These are phyloP conservation scores for Stenopsyche tienmushanensis DNA, from an alignment of 1,140 invertebrate species.

Conservation along the genomic window DNA sequence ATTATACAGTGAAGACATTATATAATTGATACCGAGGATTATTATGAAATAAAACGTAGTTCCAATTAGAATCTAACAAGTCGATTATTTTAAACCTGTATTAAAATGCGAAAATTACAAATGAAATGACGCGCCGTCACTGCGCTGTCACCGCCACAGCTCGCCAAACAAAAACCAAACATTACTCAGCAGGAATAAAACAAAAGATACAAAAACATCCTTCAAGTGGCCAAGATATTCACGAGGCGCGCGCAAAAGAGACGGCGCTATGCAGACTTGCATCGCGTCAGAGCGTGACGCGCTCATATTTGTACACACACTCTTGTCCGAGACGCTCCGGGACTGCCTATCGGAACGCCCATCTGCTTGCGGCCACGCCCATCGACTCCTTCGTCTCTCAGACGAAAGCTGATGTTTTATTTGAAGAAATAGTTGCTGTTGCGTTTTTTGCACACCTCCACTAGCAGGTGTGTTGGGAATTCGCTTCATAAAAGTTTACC, in stretches of 20 bases:
- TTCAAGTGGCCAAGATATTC: conserved; percentile 25
- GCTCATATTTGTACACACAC: neutral
- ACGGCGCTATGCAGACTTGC: neutral
- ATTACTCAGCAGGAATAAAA: conserved; percentile 41
- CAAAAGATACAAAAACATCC: conserved; percentile 40
- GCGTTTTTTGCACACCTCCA: neutral
- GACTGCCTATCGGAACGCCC: conserved; percentile 36
- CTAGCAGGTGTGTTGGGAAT: neutral
- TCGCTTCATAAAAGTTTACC: too few species aligned
- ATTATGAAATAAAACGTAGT: too few species aligned
- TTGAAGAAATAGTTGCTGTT: neutral
- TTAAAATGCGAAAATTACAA: too few species aligned
- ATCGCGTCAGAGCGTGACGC: conserved; percentile 24
- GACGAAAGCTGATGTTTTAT: conserved; percentile 2
- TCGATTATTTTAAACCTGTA: too few species aligned
- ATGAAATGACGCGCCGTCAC: conserved; percentile 15
- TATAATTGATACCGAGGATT: too few species aligned
- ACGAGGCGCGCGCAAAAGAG: conserved; percentile 20
- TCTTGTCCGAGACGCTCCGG: conserved; percentile 12
- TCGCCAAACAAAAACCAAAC: conserved; percentile 40
- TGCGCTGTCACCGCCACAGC: conserved; percentile 34
- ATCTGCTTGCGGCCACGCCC: conserved; percentile 30
- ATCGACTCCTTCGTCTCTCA: conserved; percentile 24
- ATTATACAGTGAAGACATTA: too few species aligned
- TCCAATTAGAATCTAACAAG: too few species aligned